A percentile compares a stretch with the other conserved stretches of the same genome.
These are phyloP conservation scores for Eutrigla gurnardus DNA, from an alignment of 2,797 vertebrate genomes.

Conservation along the genomic window DNA sequence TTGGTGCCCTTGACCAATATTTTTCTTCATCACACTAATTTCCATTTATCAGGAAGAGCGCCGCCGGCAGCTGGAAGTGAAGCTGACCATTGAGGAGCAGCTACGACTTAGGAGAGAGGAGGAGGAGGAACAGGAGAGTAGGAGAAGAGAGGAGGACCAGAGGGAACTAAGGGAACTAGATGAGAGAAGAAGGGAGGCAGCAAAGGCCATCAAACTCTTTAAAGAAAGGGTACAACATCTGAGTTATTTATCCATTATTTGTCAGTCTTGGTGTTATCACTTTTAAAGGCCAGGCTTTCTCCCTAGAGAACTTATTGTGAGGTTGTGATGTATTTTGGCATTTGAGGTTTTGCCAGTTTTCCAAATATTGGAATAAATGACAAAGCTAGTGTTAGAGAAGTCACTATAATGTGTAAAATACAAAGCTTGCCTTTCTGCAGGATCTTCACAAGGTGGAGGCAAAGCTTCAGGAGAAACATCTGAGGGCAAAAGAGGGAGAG, in stretches of 20 bases:
- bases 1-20: not conserved
- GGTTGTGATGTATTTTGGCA: not conserved
- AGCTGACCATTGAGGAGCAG: conserved; percentile 83
- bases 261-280: not conserved
- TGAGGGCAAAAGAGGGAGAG: conserved; percentile 81
- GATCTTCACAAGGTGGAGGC: conserved; percentile 88
- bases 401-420: not conserved
- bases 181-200: conserved; percentile 80
- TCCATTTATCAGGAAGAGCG: conserved; percentile 74
- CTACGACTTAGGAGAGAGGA: conserved; percentile 83
- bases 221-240: conserved; percentile 84
- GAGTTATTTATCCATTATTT: not conserved
- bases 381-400: not conserved
- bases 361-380: not conserved
- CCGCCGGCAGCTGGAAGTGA: conserved; percentile 83
- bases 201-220: conserved; percentile 84
- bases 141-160: conserved; percentile 79
- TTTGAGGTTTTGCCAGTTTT: not conserved
- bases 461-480: conserved; percentile 84
- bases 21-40: conserved; percentile 1
- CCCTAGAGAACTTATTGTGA: not conserved
- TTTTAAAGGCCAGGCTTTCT: not conserved
- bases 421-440: conserved; percentile 69
- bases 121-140: conserved; percentile 79
- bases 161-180: conserved; percentile 83